These are phyloP conservation scores for Hucho hucho DNA, from an alignment of 2,113 vertebrate genomes.

Conservation along the genomic window DNA sequence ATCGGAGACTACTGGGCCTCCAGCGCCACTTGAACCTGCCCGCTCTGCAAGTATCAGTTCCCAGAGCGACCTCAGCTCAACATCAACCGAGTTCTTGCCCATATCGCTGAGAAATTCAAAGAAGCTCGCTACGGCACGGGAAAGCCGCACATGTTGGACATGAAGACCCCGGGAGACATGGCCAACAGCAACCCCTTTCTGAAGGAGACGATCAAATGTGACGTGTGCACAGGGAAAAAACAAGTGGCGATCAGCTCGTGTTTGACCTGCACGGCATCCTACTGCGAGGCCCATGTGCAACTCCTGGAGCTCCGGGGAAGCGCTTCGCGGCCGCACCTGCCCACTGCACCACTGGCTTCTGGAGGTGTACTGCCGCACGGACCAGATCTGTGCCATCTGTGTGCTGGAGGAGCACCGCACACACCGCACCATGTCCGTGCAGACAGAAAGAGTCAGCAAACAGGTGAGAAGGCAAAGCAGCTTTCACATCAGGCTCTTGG, in stretches of 20 bases:
- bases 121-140: constrained; percentile 36
- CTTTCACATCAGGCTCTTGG: too few relatives aligned
- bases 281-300: constrained; percentile 65
- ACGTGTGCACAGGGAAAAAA: constrained; percentile 71
- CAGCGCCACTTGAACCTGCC: constrained; percentile 59
- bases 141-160: background rate
- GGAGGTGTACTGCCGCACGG: constrained; percentile 74
- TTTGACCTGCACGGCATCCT: constrained; percentile 74
- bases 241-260: constrained; percentile 68
- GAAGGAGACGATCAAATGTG: constrained; percentile 58
- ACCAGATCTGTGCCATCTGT: constrained; percentile 74
- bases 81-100: constrained; percentile 73
- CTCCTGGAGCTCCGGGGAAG: constrained; percentile 68
- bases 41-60: constrained; percentile 67
- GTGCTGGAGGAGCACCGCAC: constrained; percentile 68
- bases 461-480: constrained; percentile 57
- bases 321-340: constrained; percentile 70
- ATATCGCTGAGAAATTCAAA: constrained; percentile 71
- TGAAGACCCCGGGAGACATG: rapidly evolving
- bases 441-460: constrained; percentile 67
- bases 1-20: constrained; percentile 60
- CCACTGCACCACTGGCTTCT: constrained; percentile 61
- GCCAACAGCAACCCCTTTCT: background rate
- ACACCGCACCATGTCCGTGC: constrained; percentile 69
- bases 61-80: constrained; percentile 66